Conservation (phyloP, 2,888 invertebrate species). For the Drosophila borborema region DNA sequence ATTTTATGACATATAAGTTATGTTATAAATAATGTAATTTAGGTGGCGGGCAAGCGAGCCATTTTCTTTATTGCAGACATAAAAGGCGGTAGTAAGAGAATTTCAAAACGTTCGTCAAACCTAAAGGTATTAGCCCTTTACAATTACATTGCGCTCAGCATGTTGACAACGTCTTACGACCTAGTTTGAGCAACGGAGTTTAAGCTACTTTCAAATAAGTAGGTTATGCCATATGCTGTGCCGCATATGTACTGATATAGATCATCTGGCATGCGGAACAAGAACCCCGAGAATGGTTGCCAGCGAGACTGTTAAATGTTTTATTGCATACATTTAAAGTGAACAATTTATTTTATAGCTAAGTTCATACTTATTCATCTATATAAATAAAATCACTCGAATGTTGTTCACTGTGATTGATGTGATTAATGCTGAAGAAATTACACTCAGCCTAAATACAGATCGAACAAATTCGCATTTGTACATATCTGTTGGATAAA, state of each 20-base stretch:
- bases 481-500: background rate
- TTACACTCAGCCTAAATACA: background rate
- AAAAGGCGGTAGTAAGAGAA: background rate
- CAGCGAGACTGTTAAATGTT: background rate
- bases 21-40: background rate
- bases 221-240: conserved; percentile 25
- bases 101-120: background rate
- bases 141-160: background rate
- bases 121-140: background rate
- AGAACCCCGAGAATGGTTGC: background rate
- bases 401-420: background rate
- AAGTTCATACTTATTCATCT: no score
- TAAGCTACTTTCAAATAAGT: conserved; percentile 21
- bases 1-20: background rate
- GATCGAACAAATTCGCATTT: background rate
- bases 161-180: conserved; percentile 23
- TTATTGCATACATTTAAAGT: background rate
- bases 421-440: background rate
- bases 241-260: conserved; percentile 17
- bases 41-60: background rate
- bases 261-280: conserved; percentile 8
- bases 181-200: conserved; percentile 13
- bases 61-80: background rate
- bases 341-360: background rate
- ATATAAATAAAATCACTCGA: background rate